Evolutionary conservation across 1,140 invertebrate species (phyloP).

Genomic region (Apis dorsata): DNA sequence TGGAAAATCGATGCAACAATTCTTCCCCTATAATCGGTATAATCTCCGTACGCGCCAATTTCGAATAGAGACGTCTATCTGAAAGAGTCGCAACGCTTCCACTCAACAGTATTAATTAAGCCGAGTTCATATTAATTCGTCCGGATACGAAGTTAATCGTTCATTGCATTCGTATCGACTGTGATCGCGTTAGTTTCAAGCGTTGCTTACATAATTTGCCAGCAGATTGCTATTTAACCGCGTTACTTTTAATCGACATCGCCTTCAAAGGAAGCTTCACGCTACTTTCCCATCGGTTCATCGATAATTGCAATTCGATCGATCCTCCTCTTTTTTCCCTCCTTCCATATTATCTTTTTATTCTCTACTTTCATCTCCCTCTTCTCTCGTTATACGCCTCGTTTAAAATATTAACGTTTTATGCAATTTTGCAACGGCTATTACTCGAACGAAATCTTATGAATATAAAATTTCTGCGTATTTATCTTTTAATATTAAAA

Average conservation of each 20-base stretch:
- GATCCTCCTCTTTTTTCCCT: not conserved
- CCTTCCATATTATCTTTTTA: too few relatives aligned
- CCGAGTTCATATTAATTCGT: constrained; percentile 9
- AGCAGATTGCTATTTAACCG: constrained; percentile 27
- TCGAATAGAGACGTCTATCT: not conserved
- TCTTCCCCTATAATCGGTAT: not conserved
- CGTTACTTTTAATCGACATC: constrained; percentile 8
- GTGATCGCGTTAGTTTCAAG: constrained; percentile 8
- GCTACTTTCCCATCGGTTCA: not conserved
- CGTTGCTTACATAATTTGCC: constrained; percentile 22
- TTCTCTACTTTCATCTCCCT: not conserved
- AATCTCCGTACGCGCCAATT: not conserved
- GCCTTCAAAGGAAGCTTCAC: not conserved
- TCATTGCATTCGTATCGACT: constrained; percentile 8
- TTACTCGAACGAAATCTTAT: too few relatives aligned
- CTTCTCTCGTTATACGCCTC: not conserved
- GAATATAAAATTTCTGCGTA: too few relatives aligned
- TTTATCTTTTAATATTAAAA: too few relatives aligned
- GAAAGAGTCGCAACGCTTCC: not conserved
- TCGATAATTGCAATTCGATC: not conserved
- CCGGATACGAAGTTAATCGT: constrained; percentile 16
- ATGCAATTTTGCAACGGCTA: not conserved
- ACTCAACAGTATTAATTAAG: constrained; percentile 24
- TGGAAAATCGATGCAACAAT: too few relatives aligned
- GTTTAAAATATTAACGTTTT: not conserved